Evolutionary conservation across 2,113 vertebrate species (phyloP), one percentile per base, ranked within the genome.

Genomic region (Corythoichthys intestinalis): DNA sequence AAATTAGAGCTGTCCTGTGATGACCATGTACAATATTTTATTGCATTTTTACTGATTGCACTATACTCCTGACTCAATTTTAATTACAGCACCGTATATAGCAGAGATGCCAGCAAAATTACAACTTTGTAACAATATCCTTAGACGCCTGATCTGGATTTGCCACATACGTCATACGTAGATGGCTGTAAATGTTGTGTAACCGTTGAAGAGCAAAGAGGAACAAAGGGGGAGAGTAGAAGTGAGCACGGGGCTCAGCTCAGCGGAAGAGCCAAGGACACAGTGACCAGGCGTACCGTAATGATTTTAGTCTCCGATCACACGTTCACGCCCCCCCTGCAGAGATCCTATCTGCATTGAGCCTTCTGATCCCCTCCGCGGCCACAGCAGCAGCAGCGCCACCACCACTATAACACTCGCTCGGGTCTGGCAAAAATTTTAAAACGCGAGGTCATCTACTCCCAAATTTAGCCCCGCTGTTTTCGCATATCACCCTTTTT

Each of bases 221-320:
- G 48, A 20, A 72, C 70, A 70, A 72, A 73, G 58, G 56, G 67
- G 73, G 70, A 49, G 66, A 53, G 52, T 48, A 54, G 72, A 76
- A 75, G 61, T 80, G 72, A 71, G 73, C 70, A 69, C 76, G 58
- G 69, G 72, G 62, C 77, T 72, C 65, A 66, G 79, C 81, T 85
- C 79, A 83, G 73, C 76, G 79, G 84, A 89, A 79, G 80, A 87
- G 78, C 79, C 89, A 91, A 92, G 90, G 90, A 89, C 90, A 88
- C 81, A 70, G 85, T 84, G 88, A 91, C 87, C 89, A 89, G 84
- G 85, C 84, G 53, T 75, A 73, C 82, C 74, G 83, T 90, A 91
- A 91, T 90, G 88, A 91, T 90, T 91, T 90, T 90, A 87, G 88
- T 89, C 87, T 90, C 87, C 85, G 78, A 88, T 91, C 88, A 83